These are phyloP conservation scores for Anabas testudineus DNA, from an alignment of 2,797 vertebrate genomes.

Conservation along the genomic window DNA sequence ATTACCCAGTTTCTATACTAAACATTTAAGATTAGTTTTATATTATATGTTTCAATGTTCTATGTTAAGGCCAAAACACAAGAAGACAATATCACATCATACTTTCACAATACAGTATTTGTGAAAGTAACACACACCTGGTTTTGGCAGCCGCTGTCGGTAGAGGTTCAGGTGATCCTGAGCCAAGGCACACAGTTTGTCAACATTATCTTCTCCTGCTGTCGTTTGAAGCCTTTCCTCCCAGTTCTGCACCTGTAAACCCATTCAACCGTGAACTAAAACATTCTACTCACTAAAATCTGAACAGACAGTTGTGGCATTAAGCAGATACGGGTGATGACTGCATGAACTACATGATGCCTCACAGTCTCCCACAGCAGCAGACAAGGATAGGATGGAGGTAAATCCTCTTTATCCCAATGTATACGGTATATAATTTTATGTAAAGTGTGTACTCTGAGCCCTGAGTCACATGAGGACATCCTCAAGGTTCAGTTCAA, in stretches of 20 bases:
- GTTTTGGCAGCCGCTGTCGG: conserved; percentile 67
- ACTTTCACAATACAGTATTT: too few species aligned
- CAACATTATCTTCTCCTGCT: conserved; percentile 50
- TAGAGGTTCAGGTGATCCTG: conserved; percentile 70
- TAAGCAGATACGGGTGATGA: neutral
- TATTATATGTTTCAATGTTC: too few species aligned
- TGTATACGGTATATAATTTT: neutral
- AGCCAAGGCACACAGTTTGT: conserved; percentile 67
- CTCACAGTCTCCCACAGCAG: neutral
- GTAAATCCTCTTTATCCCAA: neutral
- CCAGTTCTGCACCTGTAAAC: conserved; percentile 74
- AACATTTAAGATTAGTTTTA: too few species aligned
- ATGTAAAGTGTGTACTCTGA: too few species aligned
- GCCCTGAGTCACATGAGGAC: too few species aligned
- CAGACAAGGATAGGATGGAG: neutral
- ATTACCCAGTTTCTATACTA: too few species aligned
- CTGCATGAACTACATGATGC: neutral
- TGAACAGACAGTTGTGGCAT: neutral
- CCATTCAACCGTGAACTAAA: neutral
- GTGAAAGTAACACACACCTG: conserved; percentile 62
- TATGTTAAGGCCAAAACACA: too few species aligned
- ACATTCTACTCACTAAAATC: neutral
- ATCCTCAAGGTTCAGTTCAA: neutral
- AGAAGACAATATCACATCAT: too few species aligned
- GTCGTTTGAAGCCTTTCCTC: conserved; percentile 77